Conservation (phyloP, 37 sponge, comb jelly and placozoan genomes). For the Corticium candelabrum region DNA sequence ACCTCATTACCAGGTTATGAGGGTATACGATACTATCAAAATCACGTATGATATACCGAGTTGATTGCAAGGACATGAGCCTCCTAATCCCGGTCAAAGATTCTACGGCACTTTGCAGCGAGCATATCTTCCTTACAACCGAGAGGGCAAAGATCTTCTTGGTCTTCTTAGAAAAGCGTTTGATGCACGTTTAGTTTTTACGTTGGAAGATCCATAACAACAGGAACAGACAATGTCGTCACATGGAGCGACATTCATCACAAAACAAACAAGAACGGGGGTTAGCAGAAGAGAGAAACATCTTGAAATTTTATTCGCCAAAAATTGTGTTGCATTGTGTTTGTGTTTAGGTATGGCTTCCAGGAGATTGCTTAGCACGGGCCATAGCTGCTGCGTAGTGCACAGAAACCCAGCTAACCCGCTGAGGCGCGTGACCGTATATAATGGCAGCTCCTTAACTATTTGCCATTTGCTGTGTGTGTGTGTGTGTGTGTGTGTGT, state of each 20-base stretch:
- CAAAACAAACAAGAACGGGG: conserved; percentile 39
- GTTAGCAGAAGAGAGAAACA: too few species aligned
- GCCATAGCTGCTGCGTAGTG: too few species aligned
- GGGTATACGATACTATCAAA: conserved; percentile 23
- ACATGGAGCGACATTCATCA: conserved; percentile 75
- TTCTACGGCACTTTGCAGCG: conserved; percentile 31
- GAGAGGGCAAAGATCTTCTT: conserved; percentile 46
- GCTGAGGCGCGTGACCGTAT: too few species aligned
- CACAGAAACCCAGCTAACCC: too few species aligned
- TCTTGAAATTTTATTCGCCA: too few species aligned
- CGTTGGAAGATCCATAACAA: conserved; percentile 49
- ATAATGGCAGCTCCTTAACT: too few species aligned
- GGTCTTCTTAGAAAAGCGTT: conserved; percentile 47
- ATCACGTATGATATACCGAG: conserved; percentile 47
- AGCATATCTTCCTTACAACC: conserved; percentile 58
- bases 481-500: too few species aligned
- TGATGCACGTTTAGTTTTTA: conserved; percentile 40
- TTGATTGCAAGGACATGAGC: conserved; percentile 40
- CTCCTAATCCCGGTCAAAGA: conserved; percentile 58
- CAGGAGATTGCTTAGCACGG: too few species aligned
- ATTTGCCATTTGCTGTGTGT: too few species aligned
- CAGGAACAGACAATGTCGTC: conserved; percentile 29
- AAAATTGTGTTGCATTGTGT: too few species aligned
- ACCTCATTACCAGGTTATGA: conserved; percentile 46
- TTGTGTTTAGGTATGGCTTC: too few species aligned